These are phyloP conservation scores for Astyanax mexicanus DNA, from an alignment of 2,797 vertebrate species.

Conservation along the genomic window DNA sequence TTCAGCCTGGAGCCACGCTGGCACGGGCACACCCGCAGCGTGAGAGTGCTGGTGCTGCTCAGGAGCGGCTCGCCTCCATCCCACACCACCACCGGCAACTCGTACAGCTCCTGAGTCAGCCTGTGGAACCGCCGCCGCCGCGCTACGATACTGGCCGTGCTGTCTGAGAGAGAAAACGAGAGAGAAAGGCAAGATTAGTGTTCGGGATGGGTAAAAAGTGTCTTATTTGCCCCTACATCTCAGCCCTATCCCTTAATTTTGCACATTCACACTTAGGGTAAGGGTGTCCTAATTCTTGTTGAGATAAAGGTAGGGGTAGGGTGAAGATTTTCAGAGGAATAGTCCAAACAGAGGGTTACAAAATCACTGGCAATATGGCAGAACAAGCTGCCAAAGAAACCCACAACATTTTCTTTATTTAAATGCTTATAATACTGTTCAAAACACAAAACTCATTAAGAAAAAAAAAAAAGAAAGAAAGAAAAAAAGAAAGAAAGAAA, in stretches of 20 bases:
- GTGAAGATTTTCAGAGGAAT: constrained; percentile 54
- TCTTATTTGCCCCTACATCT: too few species aligned
- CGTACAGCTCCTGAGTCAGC: constrained; percentile 88
- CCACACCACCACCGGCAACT: constrained; percentile 91
- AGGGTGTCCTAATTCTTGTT: too few species aligned
- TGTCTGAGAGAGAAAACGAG: constrained; percentile 78
- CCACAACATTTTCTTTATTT: too few species aligned
- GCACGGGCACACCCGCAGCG: constrained; percentile 92
- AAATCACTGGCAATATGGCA: constrained; percentile 53
- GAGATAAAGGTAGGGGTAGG: too few species aligned
- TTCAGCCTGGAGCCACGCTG: constrained; percentile 86
- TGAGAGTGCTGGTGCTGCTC: constrained; percentile 94
- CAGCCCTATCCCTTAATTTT: too few species aligned
- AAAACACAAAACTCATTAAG: too few species aligned
- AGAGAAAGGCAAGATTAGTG: neutral
- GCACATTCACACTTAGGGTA: too few species aligned
- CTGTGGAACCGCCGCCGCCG: constrained; percentile 89
- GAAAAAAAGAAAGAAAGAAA: too few species aligned
- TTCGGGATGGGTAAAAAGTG: too few species aligned
- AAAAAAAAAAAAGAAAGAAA: too few species aligned
- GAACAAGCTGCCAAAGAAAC: too few species aligned
- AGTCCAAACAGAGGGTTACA: constrained; percentile 5
- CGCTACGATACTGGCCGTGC: constrained; percentile 91
- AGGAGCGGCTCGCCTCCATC: constrained; percentile 91
- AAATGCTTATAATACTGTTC: too few species aligned